A percentile compares a stretch with the other conserved stretches of the same genome.
phyloP scores from a whole-genome alignment of 1,140 invertebrate species.

The Drosophila mojavensis region DNA sequence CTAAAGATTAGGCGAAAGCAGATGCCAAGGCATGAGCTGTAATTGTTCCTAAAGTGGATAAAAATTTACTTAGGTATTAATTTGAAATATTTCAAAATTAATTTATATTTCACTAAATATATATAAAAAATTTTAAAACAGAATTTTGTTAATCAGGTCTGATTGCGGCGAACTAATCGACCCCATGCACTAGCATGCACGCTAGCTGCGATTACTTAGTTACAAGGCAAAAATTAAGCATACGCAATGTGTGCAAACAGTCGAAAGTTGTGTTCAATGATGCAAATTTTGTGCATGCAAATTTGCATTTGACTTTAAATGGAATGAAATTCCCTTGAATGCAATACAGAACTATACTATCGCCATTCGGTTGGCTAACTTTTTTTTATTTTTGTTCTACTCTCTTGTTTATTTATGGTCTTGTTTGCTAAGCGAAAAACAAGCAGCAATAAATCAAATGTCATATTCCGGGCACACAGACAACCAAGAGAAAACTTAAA shows the following conservation, averaged over 20 bases:
- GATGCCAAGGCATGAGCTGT: background rate
- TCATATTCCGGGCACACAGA: conserved; percentile 34
- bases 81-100: too few relatives aligned
- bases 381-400: conserved; percentile 25
- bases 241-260: conserved; percentile 52
- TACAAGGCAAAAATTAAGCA: conserved; percentile 54
- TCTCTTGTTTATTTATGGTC: conserved; percentile 64
- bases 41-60: background rate
- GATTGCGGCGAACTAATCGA: background rate
- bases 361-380: conserved; percentile 19
- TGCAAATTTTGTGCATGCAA: conserved; percentile 18
- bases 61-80: background rate
- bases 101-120: too few relatives aligned
- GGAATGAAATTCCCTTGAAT: conserved; percentile 8
- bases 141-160: too few relatives aligned
- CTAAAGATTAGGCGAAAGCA: background rate
- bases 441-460: conserved; percentile 69
- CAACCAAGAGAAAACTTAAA: conserved; percentile 14
- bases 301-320: conserved; percentile 23
- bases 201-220: background rate
- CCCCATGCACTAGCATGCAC: conserved; percentile 1
- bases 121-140: too few relatives aligned
- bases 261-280: conserved; percentile 32
- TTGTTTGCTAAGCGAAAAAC: conserved; percentile 65
- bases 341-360: conserved; percentile 24